Evolutionary conservation across 2,888 invertebrate genomes (phyloP), one percentile per base, ranked within the genome.

Genomic region (Heteromyza rotundicornis): DNA sequence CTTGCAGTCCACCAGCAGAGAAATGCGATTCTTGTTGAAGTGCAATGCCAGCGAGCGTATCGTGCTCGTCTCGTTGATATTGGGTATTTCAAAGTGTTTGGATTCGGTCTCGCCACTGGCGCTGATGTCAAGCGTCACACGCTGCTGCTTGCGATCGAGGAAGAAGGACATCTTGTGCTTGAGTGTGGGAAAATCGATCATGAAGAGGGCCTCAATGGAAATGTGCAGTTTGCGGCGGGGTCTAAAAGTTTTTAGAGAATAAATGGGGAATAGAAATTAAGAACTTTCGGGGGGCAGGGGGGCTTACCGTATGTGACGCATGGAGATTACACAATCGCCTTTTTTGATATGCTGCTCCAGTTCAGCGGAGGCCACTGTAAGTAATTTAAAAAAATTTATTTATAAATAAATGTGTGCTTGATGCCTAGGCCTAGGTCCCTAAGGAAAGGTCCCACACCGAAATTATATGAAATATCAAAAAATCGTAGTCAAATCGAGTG

Each of bases 91-190:
- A 44, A 84, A 81, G 69, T 84, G 79, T 60, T 82, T 74, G 20
- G 84, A 84, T 57, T 79, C 79, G 5, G 77, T 76, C 22, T 78
- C 78, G 0, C 82, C 78, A 57, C 78, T 80, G 17, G 79, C 76
- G 63, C 79, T 82, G 7, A 84, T 81, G 59, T 84, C 83, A 24
- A 84, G 66, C 0, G 83, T 80, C 1, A 84, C 79, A 1, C 79
- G 74, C 59, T 82, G 82, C 64, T 82, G 80, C 60, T 82, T 83
- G 24, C 83, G 82, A 68, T 84, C 84, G 72, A 84, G 70, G 64
- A 82, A 84, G 66, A 84, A 84, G 52, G 84, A 82, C 76, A 84
- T 81, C 72, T 84, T 81, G 53, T 84, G 82, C 67, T 83, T 83
- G 32, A 82, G 60, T 55, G 78, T 80, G 59, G 83, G 83, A 58